Conservation (phyloP, 2,113 vertebrate species). For the Elgaria multicarinata region DNA sequence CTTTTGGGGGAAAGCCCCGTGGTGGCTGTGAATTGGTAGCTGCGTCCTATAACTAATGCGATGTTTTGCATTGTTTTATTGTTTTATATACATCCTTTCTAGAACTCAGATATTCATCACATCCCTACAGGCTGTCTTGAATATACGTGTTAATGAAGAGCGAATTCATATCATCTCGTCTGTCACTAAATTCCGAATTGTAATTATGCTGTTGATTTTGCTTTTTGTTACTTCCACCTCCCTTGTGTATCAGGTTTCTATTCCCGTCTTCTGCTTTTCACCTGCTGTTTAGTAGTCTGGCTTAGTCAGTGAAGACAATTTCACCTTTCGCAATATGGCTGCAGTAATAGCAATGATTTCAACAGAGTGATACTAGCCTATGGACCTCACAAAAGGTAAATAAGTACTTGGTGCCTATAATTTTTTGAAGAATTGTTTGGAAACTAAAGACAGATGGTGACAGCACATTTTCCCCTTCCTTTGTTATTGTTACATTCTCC, state of each 20-base stretch:
- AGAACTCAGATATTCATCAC: not conserved
- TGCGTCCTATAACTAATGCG: too few species aligned
- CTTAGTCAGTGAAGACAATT: not conserved
- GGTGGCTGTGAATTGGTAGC: too few species aligned
- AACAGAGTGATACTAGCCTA: not conserved
- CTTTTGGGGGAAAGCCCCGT: too few species aligned
- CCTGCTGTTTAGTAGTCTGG: not conserved
- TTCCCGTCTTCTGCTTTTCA: not conserved
- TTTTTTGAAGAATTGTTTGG: conserved; percentile 16
- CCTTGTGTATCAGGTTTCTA: not conserved
- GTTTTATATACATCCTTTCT: not conserved
- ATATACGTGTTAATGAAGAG: not conserved
- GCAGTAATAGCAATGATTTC: conserved; percentile 27
- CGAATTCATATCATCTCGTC: not conserved
- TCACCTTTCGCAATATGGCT: conserved; percentile 5
- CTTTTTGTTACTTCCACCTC: not conserved
- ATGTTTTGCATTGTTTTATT: not conserved
- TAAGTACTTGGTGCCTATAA: conserved; percentile 13
- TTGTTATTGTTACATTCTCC: not conserved
- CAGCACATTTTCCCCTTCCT: not conserved
- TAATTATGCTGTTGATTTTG: not conserved
- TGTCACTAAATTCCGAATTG: not conserved
- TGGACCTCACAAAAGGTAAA: conserved; percentile 1
- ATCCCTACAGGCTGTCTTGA: not conserved
- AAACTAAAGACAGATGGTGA: not conserved